A percentile compares a stretch with the other conserved stretches of the same genome.
Evolutionary conservation across 2,888 invertebrate genomes (phyloP).

Genomic region (Drosophila flavopinicola): DNA sequence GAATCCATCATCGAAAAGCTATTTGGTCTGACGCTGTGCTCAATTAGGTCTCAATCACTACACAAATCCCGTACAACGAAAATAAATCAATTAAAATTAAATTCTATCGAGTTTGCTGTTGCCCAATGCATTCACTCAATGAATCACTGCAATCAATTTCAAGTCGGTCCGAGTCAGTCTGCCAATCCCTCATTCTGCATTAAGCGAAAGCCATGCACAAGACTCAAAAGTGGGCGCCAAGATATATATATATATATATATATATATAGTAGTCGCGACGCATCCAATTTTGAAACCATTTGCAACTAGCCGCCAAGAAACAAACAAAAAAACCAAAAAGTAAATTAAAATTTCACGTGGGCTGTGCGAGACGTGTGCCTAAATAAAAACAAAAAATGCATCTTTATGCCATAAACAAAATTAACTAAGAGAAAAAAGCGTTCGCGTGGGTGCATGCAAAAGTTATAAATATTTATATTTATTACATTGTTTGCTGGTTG

Average conservation of each 20-base stretch:
- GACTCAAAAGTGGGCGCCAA: conserved; percentile 61
- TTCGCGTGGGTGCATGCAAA: conserved; percentile 54
- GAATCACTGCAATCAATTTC: conserved; percentile 63
- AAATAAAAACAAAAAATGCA: conserved; percentile 26
- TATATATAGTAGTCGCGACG: conserved; percentile 47
- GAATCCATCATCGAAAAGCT: conserved; percentile 24
- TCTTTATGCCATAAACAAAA: conserved; percentile 31
- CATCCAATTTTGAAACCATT: conserved; percentile 68
- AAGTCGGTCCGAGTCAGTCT: conserved; percentile 30
- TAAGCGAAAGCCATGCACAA: conserved; percentile 30
- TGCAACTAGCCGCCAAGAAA: conserved; percentile 39
- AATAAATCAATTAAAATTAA: conserved; percentile 71
- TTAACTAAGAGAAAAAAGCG: conserved; percentile 41
- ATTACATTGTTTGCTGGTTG: conserved; percentile 33
- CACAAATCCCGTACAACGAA: conserved; percentile 60
- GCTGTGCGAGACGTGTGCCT: conserved; percentile 35
- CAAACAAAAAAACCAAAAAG: conserved; percentile 20
- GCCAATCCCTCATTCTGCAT: conserved; percentile 52
- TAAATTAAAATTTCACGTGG: conserved; percentile 48
- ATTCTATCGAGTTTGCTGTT: conserved; percentile 36
- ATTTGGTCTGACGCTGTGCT: conserved; percentile 13
- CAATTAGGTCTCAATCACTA: conserved; percentile 61
- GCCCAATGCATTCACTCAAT: conserved; percentile 39
- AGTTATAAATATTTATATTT: conserved; percentile 67
- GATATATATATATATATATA: background rate